Conservation (phyloP, 2,113 vertebrate genomes). For the Chitala chitala region DNA sequence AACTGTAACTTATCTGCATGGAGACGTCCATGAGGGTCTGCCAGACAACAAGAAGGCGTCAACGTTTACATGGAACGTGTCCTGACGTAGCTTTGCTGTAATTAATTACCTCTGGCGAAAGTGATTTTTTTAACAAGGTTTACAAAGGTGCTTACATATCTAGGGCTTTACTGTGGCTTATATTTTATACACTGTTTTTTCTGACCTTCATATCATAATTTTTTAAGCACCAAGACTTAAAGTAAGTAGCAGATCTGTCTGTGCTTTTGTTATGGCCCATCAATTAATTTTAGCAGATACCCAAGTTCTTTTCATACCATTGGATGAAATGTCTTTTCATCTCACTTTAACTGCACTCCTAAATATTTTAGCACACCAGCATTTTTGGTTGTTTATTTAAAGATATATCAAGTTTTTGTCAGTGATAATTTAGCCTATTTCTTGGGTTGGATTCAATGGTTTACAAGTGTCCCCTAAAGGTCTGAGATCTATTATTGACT, state of each 20-base stretch:
- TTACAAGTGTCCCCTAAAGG: background rate
- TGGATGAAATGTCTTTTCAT: background rate
- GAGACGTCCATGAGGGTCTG: slow-evolving; percentile 4
- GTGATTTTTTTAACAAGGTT: background rate
- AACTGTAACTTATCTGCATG: background rate
- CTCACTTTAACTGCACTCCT: background rate
- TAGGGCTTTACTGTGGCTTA: background rate
- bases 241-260: too few species aligned
- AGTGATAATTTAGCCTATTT: background rate
- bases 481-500: background rate
- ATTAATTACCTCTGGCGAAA: slow-evolving; percentile 48
- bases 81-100: slow-evolving; percentile 46
- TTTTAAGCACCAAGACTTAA: background rate
- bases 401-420: background rate
- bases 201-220: background rate
- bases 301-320: background rate
- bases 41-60: slow-evolving; percentile 27
- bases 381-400: background rate
- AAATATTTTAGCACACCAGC: background rate
- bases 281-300: background rate
- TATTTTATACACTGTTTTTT: background rate
- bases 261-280: background rate
- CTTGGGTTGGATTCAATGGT: background rate
- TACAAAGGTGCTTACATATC: slow-evolving; percentile 29
- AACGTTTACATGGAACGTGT: slow-evolving; percentile 49